Evolutionary conservation across 1,140 invertebrate genomes (phyloP).

Genomic region (Tachypleus tridentatus): DNA sequence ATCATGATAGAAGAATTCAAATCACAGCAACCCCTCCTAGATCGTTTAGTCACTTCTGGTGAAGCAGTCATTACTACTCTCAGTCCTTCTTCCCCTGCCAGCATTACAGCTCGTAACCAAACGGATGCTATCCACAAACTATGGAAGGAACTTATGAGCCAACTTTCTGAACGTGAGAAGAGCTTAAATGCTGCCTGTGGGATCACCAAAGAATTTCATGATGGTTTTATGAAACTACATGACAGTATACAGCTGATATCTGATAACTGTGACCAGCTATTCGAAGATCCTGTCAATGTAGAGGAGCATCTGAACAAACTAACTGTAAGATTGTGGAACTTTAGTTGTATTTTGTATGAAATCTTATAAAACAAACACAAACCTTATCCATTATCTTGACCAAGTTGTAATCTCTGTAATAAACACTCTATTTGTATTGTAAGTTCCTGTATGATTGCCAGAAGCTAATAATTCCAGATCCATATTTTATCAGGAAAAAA

Average conservation of each 20-base stretch:
- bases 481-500: no score
- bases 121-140: slow-evolving; percentile 39
- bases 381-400: no score
- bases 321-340: slow-evolving; percentile 25
- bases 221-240: slow-evolving; percentile 60
- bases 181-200: slow-evolving; percentile 75
- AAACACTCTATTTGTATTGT: no score
- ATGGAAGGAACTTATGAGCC: slow-evolving; percentile 66
- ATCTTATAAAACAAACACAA: slow-evolving; percentile 57
- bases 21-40: slow-evolving; percentile 74
- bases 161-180: slow-evolving; percentile 66
- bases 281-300: slow-evolving; percentile 51
- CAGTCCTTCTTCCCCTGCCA: slow-evolving; percentile 55
- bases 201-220: slow-evolving; percentile 79
- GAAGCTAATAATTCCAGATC: no score
- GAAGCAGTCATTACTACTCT: slow-evolving; percentile 58
- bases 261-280: slow-evolving; percentile 68
- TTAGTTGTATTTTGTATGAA: background rate
- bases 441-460: no score
- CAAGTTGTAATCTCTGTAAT: no score
- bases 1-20: slow-evolving; percentile 81
- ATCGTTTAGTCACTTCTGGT: slow-evolving; percentile 68
- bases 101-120: slow-evolving; percentile 48
- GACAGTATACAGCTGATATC: slow-evolving; percentile 70
- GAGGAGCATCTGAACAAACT: slow-evolving; percentile 76